Evolutionary conservation across 2,888 invertebrate species (phyloP).

Genomic region (Campoplex capitator): DNA sequence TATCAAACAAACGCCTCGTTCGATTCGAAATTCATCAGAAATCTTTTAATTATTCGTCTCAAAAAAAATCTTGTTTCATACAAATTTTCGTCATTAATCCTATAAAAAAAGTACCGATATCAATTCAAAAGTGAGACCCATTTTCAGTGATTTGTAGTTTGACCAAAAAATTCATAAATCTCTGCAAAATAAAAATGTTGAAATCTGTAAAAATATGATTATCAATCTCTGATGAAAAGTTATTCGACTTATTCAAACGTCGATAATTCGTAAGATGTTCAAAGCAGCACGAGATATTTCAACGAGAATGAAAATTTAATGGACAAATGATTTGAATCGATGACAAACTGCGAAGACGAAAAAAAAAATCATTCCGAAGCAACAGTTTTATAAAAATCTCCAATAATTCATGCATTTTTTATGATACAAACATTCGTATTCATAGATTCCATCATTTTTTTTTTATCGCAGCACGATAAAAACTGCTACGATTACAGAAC

Average conservation of each 20-base stretch:
- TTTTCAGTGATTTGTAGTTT: no score
- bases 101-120: no score
- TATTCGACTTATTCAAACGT: not conserved
- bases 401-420: not conserved
- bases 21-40: not conserved
- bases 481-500: conserved; percentile 38
- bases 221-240: not conserved
- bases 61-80: not conserved
- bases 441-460: not conserved
- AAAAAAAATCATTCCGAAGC: not conserved
- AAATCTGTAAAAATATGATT: not conserved
- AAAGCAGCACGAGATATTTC: no score
- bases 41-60: not conserved
- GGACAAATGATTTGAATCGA: not conserved
- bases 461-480: conserved; percentile 1
- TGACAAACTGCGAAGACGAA: not conserved
- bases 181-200: no score
- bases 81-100: no score
- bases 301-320: not conserved
- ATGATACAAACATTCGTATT: not conserved
- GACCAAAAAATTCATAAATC: no score
- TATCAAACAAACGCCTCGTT: not conserved
- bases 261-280: no score
- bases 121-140: no score
- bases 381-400: not conserved